Percentiles rank a stretch among this genome's conserved stretches.
Conservation (phyloP, 2,113 vertebrate genomes). For the Calidris pygmaea region DNA sequence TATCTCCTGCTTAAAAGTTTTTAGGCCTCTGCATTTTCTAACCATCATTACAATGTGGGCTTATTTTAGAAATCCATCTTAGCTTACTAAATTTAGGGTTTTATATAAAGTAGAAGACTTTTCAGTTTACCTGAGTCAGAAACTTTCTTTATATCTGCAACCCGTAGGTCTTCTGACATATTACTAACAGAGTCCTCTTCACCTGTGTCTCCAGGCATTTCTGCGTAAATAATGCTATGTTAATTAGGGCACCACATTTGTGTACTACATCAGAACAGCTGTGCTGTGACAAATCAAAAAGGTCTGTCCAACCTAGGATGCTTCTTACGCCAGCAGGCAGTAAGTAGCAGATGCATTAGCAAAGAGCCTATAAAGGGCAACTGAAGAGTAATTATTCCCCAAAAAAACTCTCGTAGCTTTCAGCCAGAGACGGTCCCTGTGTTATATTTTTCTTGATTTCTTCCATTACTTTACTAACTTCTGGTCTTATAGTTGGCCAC, state of each 20-base stretch:
- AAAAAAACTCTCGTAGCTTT: background rate
- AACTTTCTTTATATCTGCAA: constrained; percentile 56
- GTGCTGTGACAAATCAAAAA: background rate
- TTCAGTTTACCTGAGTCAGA: constrained; percentile 59
- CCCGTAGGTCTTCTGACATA: constrained; percentile 51
- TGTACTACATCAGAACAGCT: background rate
- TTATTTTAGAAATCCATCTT: background rate
- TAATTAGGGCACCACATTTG: background rate
- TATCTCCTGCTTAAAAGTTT: background rate
- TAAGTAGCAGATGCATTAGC: background rate
- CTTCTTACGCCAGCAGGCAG: background rate
- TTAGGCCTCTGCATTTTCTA: background rate
- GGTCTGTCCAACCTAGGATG: background rate
- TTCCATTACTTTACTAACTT: background rate
- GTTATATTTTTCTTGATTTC: background rate
- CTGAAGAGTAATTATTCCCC: background rate
- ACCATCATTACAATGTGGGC: background rate
- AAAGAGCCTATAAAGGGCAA: background rate
- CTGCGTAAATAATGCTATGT: constrained; percentile 53
- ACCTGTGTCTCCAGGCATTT: constrained; percentile 47
- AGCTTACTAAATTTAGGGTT: background rate
- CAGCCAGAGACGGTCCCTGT: background rate
- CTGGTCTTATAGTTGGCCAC: background rate
- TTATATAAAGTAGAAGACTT: background rate
- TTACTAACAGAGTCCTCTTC: constrained; percentile 60